phyloP scores from a whole-genome alignment of 2,797 vertebrate genomes.

The Dipus sagitta region DNA sequence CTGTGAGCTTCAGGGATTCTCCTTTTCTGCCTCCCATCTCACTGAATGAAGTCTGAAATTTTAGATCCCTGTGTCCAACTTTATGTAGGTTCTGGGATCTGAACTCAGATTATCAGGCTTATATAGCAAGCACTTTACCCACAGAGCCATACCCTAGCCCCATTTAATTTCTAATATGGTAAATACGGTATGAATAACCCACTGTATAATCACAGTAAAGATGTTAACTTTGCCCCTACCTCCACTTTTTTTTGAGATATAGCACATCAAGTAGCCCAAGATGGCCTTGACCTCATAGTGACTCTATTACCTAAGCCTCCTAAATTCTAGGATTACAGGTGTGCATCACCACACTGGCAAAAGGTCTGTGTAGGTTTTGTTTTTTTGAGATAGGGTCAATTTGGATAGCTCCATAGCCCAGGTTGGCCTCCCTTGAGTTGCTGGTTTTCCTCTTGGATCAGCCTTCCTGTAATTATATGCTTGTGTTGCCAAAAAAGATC shows the following conservation, averaged over 20 bases:
- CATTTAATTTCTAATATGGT: neutral
- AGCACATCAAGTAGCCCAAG: neutral
- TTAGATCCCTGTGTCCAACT: no score
- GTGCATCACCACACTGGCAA: neutral
- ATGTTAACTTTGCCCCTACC: neutral
- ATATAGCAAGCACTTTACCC: no score
- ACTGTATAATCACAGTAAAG: neutral
- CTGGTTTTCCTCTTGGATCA: neutral
- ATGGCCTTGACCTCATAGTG: neutral
- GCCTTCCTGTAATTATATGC: no score
- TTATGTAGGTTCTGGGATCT: no score
- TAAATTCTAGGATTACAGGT: no score
- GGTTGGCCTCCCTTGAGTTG: neutral
- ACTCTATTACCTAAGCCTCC: neutral
- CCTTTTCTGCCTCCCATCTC: no score
- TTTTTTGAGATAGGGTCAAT: neutral
- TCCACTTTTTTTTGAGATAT: neutral
- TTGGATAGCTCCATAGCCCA: neutral
- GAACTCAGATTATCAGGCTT: no score
- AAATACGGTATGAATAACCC: neutral
- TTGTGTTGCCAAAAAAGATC: neutral
- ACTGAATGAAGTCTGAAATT: no score
- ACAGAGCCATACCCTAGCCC: no score
- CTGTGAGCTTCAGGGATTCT: no score
- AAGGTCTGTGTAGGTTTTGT: neutral